Conservation (phyloP, 2,113 vertebrate genomes). For the Ancistrus triradiatus region DNA sequence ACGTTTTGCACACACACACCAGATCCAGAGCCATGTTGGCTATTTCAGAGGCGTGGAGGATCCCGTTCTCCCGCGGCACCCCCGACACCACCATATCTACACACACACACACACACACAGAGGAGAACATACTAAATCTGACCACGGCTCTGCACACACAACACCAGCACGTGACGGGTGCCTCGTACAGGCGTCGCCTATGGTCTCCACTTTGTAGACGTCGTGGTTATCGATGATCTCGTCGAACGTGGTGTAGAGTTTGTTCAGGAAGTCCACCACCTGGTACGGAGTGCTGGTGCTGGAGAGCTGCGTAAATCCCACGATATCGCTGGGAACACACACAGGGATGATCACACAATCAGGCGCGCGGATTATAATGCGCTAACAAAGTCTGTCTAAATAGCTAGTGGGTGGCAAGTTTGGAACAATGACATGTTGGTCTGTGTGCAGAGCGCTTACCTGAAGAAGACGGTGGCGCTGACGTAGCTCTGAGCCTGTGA, state of each 20-base stretch:
- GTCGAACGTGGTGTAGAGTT: conserved; percentile 78
- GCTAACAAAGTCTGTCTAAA: no score
- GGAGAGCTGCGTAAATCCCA: conserved; percentile 82
- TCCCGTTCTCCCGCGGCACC: conserved; percentile 73
- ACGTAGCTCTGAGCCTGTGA: conserved; percentile 75
- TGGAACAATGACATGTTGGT: not conserved
- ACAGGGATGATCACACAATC: not conserved
- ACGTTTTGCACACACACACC: conserved; percentile 73
- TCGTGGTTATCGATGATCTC: conserved; percentile 81
- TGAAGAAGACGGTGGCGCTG: conserved; percentile 81
- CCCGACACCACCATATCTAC: conserved; percentile 82
- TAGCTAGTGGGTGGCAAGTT: no score
- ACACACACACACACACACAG: conserved; percentile 24
- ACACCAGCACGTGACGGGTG: no score
- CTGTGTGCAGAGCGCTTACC: conserved; percentile 57
- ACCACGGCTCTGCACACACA: no score
- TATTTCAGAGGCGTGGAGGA: conserved; percentile 71
- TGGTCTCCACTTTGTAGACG: conserved; percentile 82
- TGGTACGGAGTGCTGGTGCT: conserved; percentile 77
- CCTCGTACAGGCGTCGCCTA: conserved; percentile 78
- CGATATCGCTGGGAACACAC: conserved; percentile 70
- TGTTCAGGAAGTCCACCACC: conserved; percentile 80
- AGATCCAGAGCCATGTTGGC: conserved; percentile 80
- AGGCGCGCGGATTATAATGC: no score
- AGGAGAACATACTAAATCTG: not conserved